phyloP scores from a whole-genome alignment of 2,888 invertebrate species.

The Cerastis leucographa region DNA sequence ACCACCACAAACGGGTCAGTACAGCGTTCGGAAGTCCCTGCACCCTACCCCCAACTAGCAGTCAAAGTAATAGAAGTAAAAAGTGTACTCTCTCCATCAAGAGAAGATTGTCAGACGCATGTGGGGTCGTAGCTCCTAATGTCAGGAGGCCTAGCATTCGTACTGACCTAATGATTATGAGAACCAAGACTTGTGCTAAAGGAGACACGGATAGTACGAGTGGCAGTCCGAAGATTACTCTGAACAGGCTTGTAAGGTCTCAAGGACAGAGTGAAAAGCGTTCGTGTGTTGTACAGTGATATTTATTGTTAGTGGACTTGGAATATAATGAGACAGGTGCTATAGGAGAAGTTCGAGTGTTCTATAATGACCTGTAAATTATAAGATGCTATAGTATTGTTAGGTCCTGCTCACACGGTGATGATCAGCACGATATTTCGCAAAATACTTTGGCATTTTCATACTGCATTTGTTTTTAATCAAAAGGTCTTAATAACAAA shows the following conservation, averaged over 20 bases:
- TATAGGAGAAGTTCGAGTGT: slow-evolving; percentile 45
- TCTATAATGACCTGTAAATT: slow-evolving; percentile 24
- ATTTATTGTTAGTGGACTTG: slow-evolving; percentile 61
- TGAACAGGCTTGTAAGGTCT: slow-evolving; percentile 87
- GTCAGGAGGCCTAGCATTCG: slow-evolving; percentile 96
- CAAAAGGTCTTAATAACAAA: background rate
- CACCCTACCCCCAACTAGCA: slow-evolving; percentile 93
- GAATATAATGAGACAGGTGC: slow-evolving; percentile 53
- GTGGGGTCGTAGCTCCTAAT: slow-evolving; percentile 97
- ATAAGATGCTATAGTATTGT: slow-evolving; percentile 14
- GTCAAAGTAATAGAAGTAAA: slow-evolving; percentile 92
- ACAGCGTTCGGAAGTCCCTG: slow-evolving; percentile 94
- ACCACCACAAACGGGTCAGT: slow-evolving; percentile 95
- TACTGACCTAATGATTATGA: slow-evolving; percentile 96
- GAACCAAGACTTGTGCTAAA: slow-evolving; percentile 94
- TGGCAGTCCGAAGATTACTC: slow-evolving; percentile 88
- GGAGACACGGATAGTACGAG: slow-evolving; percentile 92
- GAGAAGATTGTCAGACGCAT: slow-evolving; percentile 95
- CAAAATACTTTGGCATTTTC: background rate
- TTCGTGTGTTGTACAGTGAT: slow-evolving; percentile 89
- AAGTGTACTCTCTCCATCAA: slow-evolving; percentile 95
- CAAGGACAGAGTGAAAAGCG: slow-evolving; percentile 86
- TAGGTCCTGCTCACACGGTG: too few relatives aligned
- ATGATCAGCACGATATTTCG: background rate
- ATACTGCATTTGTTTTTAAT: background rate